phyloP scores from a whole-genome alignment of 1,140 invertebrate species.

The Drosophila ficusphila region DNA sequence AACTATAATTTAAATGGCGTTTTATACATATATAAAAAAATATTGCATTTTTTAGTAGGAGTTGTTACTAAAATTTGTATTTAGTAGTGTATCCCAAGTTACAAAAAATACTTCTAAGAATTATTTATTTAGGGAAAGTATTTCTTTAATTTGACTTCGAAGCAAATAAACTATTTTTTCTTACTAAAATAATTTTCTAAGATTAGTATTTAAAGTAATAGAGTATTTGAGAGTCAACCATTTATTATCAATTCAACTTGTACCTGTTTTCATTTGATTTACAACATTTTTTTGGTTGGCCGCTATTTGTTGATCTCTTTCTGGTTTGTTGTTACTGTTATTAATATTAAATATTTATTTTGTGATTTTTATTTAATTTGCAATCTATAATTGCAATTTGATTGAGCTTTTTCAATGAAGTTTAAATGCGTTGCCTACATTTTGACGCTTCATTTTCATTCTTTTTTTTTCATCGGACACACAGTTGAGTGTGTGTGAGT shows the following conservation, averaged over 20 bases:
- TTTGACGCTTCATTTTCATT: background rate
- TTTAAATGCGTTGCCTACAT: constrained; percentile 10
- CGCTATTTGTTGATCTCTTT: constrained; percentile 37
- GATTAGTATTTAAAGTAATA: background rate
- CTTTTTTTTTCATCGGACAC: background rate
- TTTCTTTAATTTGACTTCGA: too few species aligned
- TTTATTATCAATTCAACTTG: background rate
- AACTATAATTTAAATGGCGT: constrained; percentile 5
- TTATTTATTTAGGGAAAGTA: too few species aligned
- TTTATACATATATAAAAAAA: background rate
- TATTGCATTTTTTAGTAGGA: too few species aligned
- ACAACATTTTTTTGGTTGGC: constrained; percentile 33
- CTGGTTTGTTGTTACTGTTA: constrained; percentile 47
- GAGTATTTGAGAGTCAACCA: background rate
- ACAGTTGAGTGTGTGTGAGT: background rate
- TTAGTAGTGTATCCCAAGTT: too few species aligned
- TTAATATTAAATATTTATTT: constrained; percentile 83
- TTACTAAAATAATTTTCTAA: too few species aligned
- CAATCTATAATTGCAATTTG: constrained; percentile 77
- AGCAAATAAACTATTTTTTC: too few species aligned
- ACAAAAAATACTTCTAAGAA: too few species aligned
- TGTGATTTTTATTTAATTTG: constrained; percentile 79
- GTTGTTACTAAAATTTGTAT: too few species aligned
- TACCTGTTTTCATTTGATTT: constrained; percentile 30
- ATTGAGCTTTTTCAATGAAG: constrained; percentile 43